A percentile compares a stretch with the other conserved stretches of the same genome.
phyloP scores from a whole-genome alignment of 2,797 vertebrate species.

The Odontamblyopus lacepedii region DNA sequence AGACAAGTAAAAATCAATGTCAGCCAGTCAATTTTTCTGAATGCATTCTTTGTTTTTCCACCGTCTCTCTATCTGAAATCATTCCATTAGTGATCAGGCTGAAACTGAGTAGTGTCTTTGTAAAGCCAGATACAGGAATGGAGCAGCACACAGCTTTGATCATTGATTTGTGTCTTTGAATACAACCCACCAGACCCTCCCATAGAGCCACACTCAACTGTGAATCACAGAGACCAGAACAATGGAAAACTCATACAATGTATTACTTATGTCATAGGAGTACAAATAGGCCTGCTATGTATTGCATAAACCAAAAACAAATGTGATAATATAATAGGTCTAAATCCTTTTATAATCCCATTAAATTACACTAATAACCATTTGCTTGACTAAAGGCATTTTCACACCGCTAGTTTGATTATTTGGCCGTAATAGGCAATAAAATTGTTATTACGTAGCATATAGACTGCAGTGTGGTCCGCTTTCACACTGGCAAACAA shows the following conservation, averaged over 20 bases:
- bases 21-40: conserved; percentile 31
- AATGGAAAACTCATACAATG: not conserved
- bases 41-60: conserved; percentile 27
- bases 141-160: conserved; percentile 47
- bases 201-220: conserved; percentile 29
- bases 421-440: no score
- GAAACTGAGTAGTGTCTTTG: conserved; percentile 28
- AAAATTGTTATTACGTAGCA: no score
- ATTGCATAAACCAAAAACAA: not conserved
- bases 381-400: not conserved
- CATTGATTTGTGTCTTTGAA: conserved; percentile 43
- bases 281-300: not conserved
- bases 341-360: not conserved
- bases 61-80: conserved; percentile 46
- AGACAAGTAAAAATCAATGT: conserved; percentile 58
- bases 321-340: not conserved
- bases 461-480: no score
- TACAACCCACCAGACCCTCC: conserved; percentile 35
- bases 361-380: not conserved
- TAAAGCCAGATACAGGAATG: conserved; percentile 27
- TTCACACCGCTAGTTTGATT: no score
- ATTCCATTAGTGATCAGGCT: conserved; percentile 45
- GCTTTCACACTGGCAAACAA: no score
- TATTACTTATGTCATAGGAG: not conserved
- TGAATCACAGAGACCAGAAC: conserved; percentile 20